These are phyloP conservation scores for Clarias batrachus DNA, from an alignment of 2,113 vertebrate species.

Conservation along the genomic window DNA sequence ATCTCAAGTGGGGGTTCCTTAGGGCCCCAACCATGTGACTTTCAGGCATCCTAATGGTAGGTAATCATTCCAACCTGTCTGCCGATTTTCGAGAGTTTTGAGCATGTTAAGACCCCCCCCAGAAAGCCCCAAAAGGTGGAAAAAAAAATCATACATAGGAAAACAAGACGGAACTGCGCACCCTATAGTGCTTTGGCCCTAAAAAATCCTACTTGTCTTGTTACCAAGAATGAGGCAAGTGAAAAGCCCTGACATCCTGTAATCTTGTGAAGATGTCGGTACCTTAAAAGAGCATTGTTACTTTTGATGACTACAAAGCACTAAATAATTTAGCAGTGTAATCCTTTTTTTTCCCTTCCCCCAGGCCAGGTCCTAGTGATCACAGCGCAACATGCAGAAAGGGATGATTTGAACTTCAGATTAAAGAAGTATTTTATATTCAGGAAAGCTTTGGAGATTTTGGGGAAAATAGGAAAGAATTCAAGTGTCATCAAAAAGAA, in stretches of 20 bases:
- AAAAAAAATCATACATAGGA: no score
- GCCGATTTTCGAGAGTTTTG: no score
- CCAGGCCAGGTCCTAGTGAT: background rate
- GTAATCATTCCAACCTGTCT: no score
- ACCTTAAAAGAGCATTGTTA: background rate
- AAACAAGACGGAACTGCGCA: no score
- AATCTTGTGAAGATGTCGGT: background rate
- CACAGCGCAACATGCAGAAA: background rate
- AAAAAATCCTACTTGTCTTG: background rate
- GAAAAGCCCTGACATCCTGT: background rate
- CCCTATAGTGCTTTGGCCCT: no score
- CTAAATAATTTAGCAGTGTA: background rate
- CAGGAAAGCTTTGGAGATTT: background rate
- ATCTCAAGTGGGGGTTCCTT: no score
- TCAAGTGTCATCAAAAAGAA: background rate
- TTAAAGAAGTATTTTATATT: background rate
- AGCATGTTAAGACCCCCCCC: no score
- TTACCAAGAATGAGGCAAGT: background rate
- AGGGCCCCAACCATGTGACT: no score
- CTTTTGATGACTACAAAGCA: background rate
- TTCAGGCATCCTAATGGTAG: no score
- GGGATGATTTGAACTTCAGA: background rate
- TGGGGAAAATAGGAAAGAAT: background rate
- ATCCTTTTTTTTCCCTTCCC: background rate
- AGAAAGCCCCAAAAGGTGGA: no score